These are phyloP conservation scores for Brenthis hecate DNA, from an alignment of 2,888 invertebrate genomes.

Conservation along the genomic window DNA sequence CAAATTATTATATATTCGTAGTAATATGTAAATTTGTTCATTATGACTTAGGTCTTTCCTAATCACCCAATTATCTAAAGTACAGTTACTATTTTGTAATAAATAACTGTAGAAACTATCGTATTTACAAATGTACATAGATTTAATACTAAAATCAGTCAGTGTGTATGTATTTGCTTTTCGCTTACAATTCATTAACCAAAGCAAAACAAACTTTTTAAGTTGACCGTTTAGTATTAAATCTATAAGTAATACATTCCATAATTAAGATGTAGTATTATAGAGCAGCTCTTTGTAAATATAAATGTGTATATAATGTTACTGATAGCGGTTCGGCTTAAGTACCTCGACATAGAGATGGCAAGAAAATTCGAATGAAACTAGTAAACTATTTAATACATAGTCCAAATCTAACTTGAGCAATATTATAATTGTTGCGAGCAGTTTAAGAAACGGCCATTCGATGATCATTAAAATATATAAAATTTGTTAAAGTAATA, in stretches of 20 bases:
- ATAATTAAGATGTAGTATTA: constrained; percentile 58
- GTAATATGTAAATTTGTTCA: not conserved
- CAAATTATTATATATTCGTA: too few species aligned
- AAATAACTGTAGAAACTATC: constrained; percentile 3
- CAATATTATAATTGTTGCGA: constrained; percentile 43
- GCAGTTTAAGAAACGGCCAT: constrained; percentile 45
- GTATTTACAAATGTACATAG: constrained; percentile 25
- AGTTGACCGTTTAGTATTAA: constrained; percentile 56
- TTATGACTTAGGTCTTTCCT: not conserved
- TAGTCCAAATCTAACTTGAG: constrained; percentile 35
- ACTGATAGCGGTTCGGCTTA: constrained; percentile 41
- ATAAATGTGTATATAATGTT: constrained; percentile 73
- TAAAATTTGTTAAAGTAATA: constrained; percentile 58
- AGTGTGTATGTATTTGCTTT: constrained; percentile 14
- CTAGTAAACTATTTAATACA: constrained; percentile 35
- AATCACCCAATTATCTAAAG: not conserved
- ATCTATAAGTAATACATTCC: constrained; percentile 72
- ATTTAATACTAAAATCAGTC: constrained; percentile 36
- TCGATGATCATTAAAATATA: constrained; percentile 46
- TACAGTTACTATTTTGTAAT: constrained; percentile 5
- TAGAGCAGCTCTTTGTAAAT: constrained; percentile 71
- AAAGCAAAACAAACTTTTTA: constrained; percentile 23
- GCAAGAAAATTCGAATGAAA: constrained; percentile 32
- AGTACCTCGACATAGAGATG: constrained; percentile 38
- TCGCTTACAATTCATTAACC: constrained; percentile 20